Evolutionary conservation across 2,113 vertebrate species (phyloP).

Genomic region (Dromiciops gliroides): DNA sequence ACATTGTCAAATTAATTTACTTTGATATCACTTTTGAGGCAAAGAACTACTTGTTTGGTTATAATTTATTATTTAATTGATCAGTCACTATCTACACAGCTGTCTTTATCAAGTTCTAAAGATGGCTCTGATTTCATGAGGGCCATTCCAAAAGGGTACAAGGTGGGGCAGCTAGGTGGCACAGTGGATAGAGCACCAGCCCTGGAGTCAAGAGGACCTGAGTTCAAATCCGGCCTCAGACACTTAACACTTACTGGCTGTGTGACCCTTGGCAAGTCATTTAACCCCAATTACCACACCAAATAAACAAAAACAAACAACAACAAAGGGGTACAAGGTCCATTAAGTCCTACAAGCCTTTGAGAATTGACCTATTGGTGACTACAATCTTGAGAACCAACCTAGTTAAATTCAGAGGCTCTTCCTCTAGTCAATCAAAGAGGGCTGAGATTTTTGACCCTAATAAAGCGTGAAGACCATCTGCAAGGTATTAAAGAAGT

Average conservation of each 20-base stretch:
- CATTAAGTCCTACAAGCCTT: too few species aligned
- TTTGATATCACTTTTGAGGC: not conserved
- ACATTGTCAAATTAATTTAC: slow-evolving; percentile 27
- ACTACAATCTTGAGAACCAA: not conserved
- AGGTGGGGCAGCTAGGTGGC: not conserved
- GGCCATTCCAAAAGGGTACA: not conserved
- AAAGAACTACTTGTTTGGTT: not conserved
- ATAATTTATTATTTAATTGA: not conserved
- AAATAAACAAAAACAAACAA: too few species aligned
- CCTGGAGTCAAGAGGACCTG: too few species aligned
- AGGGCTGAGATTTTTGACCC: not conserved
- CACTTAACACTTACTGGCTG: too few species aligned
- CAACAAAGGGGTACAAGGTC: too few species aligned
- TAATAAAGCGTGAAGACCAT: not conserved
- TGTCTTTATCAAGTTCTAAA: not conserved
- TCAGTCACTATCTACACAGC: not conserved
- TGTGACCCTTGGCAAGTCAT: too few species aligned
- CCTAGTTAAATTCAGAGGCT: not conserved
- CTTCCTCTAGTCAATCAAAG: not conserved
- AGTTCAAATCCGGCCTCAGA: too few species aligned
- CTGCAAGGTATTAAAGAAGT: not conserved
- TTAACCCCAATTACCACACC: too few species aligned
- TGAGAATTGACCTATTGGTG: too few species aligned
- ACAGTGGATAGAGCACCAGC: too few species aligned
- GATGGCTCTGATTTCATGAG: not conserved